Evolutionary conservation across 2,888 invertebrate species (phyloP), one percentile per base, ranked within the genome.

Genomic region (Drosophila cognata): DNA sequence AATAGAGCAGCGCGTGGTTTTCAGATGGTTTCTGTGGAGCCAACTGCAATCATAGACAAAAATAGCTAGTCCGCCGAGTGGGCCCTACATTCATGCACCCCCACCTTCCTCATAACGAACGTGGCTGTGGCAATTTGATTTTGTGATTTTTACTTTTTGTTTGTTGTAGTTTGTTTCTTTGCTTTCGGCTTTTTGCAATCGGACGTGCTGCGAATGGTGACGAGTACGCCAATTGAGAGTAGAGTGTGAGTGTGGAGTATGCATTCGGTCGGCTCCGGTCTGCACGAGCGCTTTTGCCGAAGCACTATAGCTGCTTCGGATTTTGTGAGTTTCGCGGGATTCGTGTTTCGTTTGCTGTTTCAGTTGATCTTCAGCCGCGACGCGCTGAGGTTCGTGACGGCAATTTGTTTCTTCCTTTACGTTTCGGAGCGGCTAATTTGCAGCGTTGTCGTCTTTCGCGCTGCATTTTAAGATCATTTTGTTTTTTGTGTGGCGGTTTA

Each of bases 291-390:
- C 28, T 21, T 31, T 25, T 21, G 41, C 56, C 64, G 73, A 60
- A n/a, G 55, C 51, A 31, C 43, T 31, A 16, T 7, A 46, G 56
- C n/a, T 36, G 33, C 18, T 58, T 65, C 58, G 50, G 36, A 41
- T 38, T 53, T 56, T 31, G 38, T 46, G 62, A 18, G 62, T 48
- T 28, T 70, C 35, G 43, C 10, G 53, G 16, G 67, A 5, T 59
- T 65, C 52, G 63, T n/a, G 46, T 48, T 64, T 58, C 29, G 28
- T 18, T 55, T 33, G 43, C 28, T 33, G 64, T 61, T 63, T 84
- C 74, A 85, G 84, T 85, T 80, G 71, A 74, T 84, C 68, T 79
- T 74, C 72, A 76, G 82, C 74, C 59, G 77, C 81, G 67, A 71
- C 74, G 75, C 69, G 59, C 53, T 56, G 68, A 69, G 74, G 83